Evolutionary conservation across 2,888 invertebrate species (phyloP).

Genomic region (Drosophila aldrichi): DNA sequence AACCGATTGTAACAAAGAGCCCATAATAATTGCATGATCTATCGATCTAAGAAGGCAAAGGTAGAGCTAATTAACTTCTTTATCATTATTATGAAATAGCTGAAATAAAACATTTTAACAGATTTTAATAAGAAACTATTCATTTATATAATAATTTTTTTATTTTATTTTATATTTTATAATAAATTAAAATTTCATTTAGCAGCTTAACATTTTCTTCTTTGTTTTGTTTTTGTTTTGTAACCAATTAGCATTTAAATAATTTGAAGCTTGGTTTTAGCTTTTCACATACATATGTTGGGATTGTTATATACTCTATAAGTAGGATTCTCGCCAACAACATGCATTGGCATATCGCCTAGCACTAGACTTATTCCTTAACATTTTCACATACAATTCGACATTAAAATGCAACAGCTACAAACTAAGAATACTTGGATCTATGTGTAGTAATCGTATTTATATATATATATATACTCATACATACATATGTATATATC

Average conservation of each 20-base stretch:
- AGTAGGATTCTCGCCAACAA: conserved; percentile 3
- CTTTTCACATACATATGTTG: conserved; percentile 3
- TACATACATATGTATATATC: background rate
- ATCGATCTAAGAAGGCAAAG: background rate
- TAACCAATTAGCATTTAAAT: conserved; percentile 50
- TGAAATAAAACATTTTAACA: background rate
- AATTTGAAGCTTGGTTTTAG: conserved; percentile 46
- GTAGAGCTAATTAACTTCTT: too few relatives aligned
- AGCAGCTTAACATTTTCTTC: conserved; percentile 63
- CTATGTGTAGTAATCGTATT: conserved; percentile 39
- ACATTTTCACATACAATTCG: conserved; percentile 33
- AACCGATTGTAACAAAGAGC: too few relatives aligned
- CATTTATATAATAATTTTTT: conserved; percentile 21
- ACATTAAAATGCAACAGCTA: conserved; percentile 77
- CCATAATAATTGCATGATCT: background rate
- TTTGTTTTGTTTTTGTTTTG: background rate
- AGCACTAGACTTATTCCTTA: conserved; percentile 2
- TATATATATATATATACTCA: conserved; percentile 30
- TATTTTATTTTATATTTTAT: conserved; percentile 54
- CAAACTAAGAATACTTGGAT: conserved; percentile 72
- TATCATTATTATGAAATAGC: background rate
- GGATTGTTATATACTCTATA: conserved; percentile 6
- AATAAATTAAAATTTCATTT: conserved; percentile 72
- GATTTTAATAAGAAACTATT: background rate
- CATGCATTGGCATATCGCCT: background rate